These are phyloP conservation scores for Bombus soroeensis DNA, from an alignment of 1,140 invertebrate species.

Conservation along the genomic window DNA sequence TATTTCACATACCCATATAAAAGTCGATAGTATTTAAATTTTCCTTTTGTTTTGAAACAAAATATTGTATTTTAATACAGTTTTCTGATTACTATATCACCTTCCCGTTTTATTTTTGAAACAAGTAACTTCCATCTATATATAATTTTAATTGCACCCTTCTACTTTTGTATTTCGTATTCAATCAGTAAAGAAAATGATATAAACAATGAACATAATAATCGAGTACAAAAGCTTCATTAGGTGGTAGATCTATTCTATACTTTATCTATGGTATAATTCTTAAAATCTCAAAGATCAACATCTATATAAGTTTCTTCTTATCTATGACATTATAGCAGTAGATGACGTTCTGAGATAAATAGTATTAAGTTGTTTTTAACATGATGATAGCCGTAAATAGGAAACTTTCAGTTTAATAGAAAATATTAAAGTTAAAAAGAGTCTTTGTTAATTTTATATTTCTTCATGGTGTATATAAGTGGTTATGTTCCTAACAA, in stretches of 20 bases:
- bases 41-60: too few relatives aligned
- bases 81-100: too few relatives aligned
- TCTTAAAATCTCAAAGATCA: neutral
- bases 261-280: neutral
- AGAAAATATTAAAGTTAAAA: neutral
- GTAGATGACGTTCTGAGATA: neutral
- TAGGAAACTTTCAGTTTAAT: neutral
- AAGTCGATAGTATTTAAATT: too few relatives aligned
- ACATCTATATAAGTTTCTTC: neutral
- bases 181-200: neutral
- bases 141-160: too few relatives aligned
- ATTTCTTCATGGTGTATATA: neutral
- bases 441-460: neutral
- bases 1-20: too few relatives aligned
- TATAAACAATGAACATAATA: neutral
- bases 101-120: too few relatives aligned
- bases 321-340: neutral
- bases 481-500: neutral
- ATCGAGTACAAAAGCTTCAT: neutral
- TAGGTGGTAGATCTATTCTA: neutral
- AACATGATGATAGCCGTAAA: neutral
- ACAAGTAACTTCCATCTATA: too few relatives aligned
- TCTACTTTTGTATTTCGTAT: neutral
- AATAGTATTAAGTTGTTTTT: neutral
- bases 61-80: too few relatives aligned